Conservation (phyloP, 2,113 vertebrate species). For the Psilopogon haemacephalus region DNA sequence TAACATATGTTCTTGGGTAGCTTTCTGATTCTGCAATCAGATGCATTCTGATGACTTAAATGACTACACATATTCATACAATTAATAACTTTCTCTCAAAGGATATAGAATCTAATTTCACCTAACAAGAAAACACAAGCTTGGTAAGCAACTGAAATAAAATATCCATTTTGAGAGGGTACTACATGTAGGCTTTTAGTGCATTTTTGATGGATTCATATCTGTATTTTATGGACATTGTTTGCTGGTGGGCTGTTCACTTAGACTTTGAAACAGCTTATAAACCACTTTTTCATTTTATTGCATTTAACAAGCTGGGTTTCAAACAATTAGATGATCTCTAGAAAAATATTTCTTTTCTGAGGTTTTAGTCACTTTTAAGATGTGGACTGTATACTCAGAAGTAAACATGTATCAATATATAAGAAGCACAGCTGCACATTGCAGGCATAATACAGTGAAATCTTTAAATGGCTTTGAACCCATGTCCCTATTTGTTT, state of each 20-base stretch:
- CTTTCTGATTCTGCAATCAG: background rate
- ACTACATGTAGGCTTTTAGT: fast-evolving
- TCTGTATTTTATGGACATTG: background rate
- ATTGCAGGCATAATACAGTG: background rate
- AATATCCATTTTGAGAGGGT: background rate
- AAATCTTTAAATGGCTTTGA: background rate
- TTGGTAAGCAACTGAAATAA: background rate
- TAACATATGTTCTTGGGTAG: background rate
- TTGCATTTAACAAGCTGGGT: background rate
- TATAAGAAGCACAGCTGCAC: background rate
- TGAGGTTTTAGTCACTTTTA: background rate
- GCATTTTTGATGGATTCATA: background rate
- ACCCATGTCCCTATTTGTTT: background rate
- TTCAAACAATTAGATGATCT: background rate
- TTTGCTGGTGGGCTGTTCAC: background rate
- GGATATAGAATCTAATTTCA: background rate
- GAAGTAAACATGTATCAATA: background rate
- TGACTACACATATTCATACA: background rate
- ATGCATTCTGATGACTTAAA: background rate
- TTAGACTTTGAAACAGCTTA: conserved; percentile 2
- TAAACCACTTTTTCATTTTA: conserved; percentile 21
- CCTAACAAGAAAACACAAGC: background rate
- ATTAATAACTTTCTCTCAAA: background rate
- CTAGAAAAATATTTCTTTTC: background rate
- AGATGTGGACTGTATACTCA: background rate